Conservation (phyloP, 2,797 vertebrate species). For the Darevskia mixta region DNA sequence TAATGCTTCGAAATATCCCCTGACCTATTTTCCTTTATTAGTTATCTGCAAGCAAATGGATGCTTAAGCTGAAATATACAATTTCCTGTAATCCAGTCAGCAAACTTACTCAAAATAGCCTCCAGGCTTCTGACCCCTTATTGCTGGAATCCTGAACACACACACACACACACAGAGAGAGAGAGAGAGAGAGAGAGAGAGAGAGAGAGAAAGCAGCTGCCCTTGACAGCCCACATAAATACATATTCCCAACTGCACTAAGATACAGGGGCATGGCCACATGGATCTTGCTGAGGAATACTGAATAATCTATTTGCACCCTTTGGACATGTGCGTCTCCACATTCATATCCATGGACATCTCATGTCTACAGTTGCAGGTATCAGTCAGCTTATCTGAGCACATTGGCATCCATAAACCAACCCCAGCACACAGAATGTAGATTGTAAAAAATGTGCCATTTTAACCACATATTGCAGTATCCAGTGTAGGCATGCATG, state of each 20-base stretch:
- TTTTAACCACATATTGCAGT: background rate
- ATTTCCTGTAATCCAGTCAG: background rate
- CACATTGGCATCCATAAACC: background rate
- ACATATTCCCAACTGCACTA: background rate
- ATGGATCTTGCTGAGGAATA: too few relatives aligned
- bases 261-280: too few relatives aligned
- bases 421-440: background rate
- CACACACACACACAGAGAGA: too few relatives aligned
- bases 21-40: background rate
- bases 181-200: too few relatives aligned
- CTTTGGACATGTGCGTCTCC: background rate
- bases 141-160: background rate
- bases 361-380: background rate
- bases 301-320: background rate
- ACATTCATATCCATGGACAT: background rate
- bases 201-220: background rate
- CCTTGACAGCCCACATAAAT: background rate
- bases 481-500: background rate
- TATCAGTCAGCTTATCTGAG: background rate
- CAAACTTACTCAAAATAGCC: background rate
- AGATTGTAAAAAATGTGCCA: background rate
- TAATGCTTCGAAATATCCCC: background rate
- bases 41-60: background rate
- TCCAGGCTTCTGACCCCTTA: background rate
- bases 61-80: slow-evolving; percentile 1